These are phyloP conservation scores for Trichogramma evanescens DNA, from an alignment of 2,888 invertebrate genomes.

Conservation along the genomic window DNA sequence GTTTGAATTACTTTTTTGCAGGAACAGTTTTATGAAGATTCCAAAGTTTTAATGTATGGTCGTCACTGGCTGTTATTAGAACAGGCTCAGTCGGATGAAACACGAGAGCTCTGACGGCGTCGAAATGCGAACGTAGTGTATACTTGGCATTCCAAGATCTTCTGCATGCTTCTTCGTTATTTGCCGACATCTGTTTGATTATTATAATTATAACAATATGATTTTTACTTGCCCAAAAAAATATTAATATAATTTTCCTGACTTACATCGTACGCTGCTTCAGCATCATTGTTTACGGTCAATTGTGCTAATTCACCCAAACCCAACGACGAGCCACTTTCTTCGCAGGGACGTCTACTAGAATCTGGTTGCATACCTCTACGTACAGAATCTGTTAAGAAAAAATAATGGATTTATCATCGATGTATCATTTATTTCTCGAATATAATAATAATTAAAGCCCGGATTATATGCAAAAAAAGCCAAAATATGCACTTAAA, in stretches of 20 bases:
- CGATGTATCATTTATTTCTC: constrained; percentile 3
- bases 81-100: constrained; percentile 95
- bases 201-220: neutral
- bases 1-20: constrained; percentile 70
- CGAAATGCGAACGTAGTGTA: constrained; percentile 89
- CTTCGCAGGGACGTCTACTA: constrained; percentile 50
- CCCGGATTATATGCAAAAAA: too few relatives aligned
- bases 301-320: constrained; percentile 94
- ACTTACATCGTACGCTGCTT: constrained; percentile 77
- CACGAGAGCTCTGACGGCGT: constrained; percentile 82
- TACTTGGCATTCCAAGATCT: constrained; percentile 97
- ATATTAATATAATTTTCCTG: constrained; percentile 1
- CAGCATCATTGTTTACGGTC: constrained; percentile 95
- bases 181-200: constrained; percentile 51
- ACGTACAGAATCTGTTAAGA: constrained; percentile 29
- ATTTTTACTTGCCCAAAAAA: neutral
- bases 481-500: too few relatives aligned
- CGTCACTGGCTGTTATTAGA: constrained; percentile 95
- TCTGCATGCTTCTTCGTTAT: constrained; percentile 82
- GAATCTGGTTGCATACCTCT: constrained; percentile 38
- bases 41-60: constrained; percentile 98
- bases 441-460: neutral
- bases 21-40: constrained; percentile 97
- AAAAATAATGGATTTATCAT: constrained; percentile 1
- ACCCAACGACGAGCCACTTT: constrained; percentile 69